phyloP scores from a whole-genome alignment of 2,113 vertebrate genomes.

The Pipra filicauda region DNA sequence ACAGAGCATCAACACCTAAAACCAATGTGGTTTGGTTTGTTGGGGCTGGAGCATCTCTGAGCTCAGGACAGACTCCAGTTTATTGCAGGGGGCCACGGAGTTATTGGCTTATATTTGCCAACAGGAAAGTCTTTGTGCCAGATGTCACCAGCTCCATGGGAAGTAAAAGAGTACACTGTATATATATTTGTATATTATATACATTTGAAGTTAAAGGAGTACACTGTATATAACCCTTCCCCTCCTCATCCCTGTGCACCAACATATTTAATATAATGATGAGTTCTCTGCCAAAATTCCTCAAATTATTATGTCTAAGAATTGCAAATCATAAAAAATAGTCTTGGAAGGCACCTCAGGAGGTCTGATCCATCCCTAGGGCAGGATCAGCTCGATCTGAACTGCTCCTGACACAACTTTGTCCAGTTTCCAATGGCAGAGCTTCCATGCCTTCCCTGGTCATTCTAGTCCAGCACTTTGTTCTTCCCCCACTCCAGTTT shows the following conservation, averaged over 20 bases:
- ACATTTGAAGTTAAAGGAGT: background rate
- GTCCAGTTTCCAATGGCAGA: background rate
- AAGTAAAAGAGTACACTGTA: background rate
- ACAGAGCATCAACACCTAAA: background rate
- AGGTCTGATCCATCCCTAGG: background rate
- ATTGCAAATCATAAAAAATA: background rate
- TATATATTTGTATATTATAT: background rate
- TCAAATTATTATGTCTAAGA: background rate
- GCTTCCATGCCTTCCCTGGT: background rate
- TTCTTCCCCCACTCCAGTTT: background rate
- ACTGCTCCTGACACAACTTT: background rate
- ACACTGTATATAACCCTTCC: background rate
- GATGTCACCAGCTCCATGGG: background rate
- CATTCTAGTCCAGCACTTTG: background rate
- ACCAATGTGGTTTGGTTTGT: background rate
- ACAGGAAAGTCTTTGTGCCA: background rate
- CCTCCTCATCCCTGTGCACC: background rate
- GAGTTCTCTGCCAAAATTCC: conserved; percentile 23
- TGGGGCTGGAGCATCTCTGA: background rate
- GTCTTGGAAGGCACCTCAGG: background rate
- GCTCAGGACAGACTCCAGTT: background rate
- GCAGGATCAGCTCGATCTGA: background rate
- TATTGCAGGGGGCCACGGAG: background rate
- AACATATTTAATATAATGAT: background rate
- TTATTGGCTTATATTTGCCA: background rate